Percentiles rank a stretch among this genome's conserved stretches.
These are phyloP conservation scores for Thalassoma bifasciatum DNA, from an alignment of 2,113 vertebrate genomes.

Conservation along the genomic window DNA sequence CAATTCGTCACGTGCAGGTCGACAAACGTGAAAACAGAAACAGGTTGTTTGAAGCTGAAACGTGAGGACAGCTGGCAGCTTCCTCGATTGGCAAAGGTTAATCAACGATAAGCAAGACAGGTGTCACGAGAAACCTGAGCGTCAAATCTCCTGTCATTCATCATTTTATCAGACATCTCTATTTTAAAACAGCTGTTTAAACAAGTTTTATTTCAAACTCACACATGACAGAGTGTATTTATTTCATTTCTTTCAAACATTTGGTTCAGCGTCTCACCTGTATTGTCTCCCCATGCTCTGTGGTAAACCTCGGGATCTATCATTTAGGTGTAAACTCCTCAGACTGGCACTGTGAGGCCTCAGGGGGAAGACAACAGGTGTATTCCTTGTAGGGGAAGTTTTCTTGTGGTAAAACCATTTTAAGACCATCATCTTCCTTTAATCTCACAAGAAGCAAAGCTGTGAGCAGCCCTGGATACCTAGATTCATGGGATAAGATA, in stretches of 20 bases:
- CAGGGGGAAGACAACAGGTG: conserved; percentile 76
- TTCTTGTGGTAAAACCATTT: conserved; percentile 82
- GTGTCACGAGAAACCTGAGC: conserved; percentile 13
- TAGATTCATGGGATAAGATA: conserved; percentile 84
- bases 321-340: conserved; percentile 78
- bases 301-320: conserved; percentile 79
- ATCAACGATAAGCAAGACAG: conserved; percentile 31
- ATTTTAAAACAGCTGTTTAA: conserved; percentile 21
- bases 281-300: conserved; percentile 79
- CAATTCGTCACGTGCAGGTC: conserved; percentile 27
- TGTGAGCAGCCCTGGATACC: conserved; percentile 83
- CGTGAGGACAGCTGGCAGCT: conserved; percentile 11
- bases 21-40: conserved; percentile 21
- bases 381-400: conserved; percentile 76
- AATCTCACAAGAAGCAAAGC: conserved; percentile 83
- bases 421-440: conserved; percentile 82
- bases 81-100: conserved; percentile 34
- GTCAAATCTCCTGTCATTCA: conserved; percentile 12
- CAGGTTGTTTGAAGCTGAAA: conserved; percentile 45
- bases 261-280: conserved; percentile 80
- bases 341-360: conserved; percentile 77
- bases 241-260: conserved; percentile 42
- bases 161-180: conserved; percentile 28
- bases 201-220: neutral
- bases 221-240: conserved; percentile 27